Percentiles rank a stretch among this genome's conserved stretches.
Conservation (phyloP, 2,113 vertebrate genomes). For the Corythaixoides concolor region DNA sequence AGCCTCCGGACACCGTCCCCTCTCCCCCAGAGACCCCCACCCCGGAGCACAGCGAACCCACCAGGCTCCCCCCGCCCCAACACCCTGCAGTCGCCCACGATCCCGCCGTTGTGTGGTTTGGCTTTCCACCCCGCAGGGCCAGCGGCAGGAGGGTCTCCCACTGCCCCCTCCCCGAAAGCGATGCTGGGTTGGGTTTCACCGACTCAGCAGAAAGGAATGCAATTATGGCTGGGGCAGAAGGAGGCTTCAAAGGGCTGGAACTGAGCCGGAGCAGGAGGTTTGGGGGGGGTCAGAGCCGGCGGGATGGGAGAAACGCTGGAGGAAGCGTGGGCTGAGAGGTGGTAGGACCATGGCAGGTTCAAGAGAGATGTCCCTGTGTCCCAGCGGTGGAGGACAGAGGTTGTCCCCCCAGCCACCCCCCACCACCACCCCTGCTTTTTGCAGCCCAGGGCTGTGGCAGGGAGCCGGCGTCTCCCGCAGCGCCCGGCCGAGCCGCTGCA, state of each 20-base stretch:
- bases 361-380: background rate
- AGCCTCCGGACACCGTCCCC: background rate
- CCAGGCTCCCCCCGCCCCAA: no score
- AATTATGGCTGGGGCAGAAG: background rate
- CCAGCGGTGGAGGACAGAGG: background rate
- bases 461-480: background rate
- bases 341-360: no score
- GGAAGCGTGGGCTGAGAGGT: background rate
- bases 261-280: background rate
- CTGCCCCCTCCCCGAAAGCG: background rate
- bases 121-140: background rate
- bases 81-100: background rate
- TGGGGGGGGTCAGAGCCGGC: background rate
- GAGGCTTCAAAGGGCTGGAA: background rate
- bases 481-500: background rate
- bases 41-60: accelerated
- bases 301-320: background rate
- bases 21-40: background rate
- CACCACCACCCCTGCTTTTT: background rate
- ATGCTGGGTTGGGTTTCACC: conserved; percentile 22
- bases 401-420: background rate
- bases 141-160: background rate
- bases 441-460: background rate
- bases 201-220: conserved; percentile 65
- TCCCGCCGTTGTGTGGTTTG: accelerated